Base-by-base conservation (phyloP, 92 coral and sea anemone genomes). In the Epizoanthus scotinus region DNA sequence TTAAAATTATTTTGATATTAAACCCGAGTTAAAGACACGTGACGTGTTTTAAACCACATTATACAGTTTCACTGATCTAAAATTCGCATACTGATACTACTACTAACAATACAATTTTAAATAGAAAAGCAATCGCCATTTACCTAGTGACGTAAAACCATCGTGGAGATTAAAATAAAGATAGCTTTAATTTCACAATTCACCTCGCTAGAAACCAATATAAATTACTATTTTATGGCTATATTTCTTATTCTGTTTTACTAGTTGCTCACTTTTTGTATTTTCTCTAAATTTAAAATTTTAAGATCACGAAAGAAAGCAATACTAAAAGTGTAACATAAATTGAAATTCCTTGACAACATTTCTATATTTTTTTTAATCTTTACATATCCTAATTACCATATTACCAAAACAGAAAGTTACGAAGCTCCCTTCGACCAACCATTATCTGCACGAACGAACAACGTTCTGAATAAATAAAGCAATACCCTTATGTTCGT, bases 401-500 rank as follows among this genome's bases (percentile, higher is more conserved):
- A 31, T 70, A 49, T 49, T 70, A 47, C 31, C 58, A 24, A 47
- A 70, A 70, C 58, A 26, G 25, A 70, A 70, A 47, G 59, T 70
- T 70, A 70, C 77, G 61, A 22, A 22, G 31, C 69, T 29, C 12
- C 18, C 19, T 25, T 26, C 9, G 36, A 29, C 26, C 3, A 5
- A 27, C 31, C 14, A 64, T 38, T 26, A 29, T 14, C 15, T 27
- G 22, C 29, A 13, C 22, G 54, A 4, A n/a, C 34, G 18, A 8
- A 53, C 13, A 24, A 55, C 28, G 1, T 71, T 13, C 24, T 9
- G 56, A 31, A 2, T 5, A 6, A 73, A 73, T 12, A 20, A 2
- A 75, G 25, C 54, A 58, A 34, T 75, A 75, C 81, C 81, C 59
- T 75, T 34, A 75, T 75, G 66, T 59, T 58, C 15, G 81, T 75